phyloP scores from a whole-genome alignment of 2,888 invertebrate species.

The Heliconius aoede region DNA sequence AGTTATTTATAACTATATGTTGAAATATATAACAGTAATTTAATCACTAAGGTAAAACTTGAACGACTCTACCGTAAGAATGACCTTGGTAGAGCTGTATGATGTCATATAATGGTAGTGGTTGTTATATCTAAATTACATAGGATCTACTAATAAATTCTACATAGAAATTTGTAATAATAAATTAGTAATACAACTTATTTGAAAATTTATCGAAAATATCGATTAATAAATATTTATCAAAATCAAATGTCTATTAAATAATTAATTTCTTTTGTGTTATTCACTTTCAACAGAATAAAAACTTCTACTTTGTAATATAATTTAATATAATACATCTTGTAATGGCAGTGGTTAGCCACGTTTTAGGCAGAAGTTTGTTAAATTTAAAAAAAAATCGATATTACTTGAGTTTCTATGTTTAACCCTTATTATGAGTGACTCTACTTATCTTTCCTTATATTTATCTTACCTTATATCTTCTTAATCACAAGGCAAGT shows the following conservation, averaged over 20 bases:
- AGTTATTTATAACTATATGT: background rate
- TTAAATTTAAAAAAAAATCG: slow-evolving; percentile 9
- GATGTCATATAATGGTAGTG: slow-evolving; percentile 48
- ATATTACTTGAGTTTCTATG: background rate
- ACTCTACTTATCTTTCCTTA: slow-evolving; percentile 44
- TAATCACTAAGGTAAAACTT: slow-evolving; percentile 20
- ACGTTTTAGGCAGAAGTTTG: background rate
- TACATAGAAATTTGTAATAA: background rate
- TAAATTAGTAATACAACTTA: background rate
- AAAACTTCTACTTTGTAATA: too few species aligned
- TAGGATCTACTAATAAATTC: too few species aligned
- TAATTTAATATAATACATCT: too few species aligned
- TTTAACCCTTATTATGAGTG: slow-evolving; percentile 9
- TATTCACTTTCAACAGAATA: too few species aligned
- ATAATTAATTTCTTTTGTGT: too few species aligned
- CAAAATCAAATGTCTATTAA: background rate
- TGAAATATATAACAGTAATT: background rate
- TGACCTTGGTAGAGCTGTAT: slow-evolving; percentile 47
- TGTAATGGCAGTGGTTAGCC: background rate
- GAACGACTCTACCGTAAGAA: slow-evolving; percentile 38
- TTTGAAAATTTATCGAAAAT: too few species aligned
- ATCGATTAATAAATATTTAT: background rate
- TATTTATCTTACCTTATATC: slow-evolving; percentile 50
- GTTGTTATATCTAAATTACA: slow-evolving; percentile 35
- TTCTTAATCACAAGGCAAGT: slow-evolving; percentile 55